Base-by-base conservation (phyloP, 2,113 vertebrate genomes). In the Perca flavescens region DNA sequence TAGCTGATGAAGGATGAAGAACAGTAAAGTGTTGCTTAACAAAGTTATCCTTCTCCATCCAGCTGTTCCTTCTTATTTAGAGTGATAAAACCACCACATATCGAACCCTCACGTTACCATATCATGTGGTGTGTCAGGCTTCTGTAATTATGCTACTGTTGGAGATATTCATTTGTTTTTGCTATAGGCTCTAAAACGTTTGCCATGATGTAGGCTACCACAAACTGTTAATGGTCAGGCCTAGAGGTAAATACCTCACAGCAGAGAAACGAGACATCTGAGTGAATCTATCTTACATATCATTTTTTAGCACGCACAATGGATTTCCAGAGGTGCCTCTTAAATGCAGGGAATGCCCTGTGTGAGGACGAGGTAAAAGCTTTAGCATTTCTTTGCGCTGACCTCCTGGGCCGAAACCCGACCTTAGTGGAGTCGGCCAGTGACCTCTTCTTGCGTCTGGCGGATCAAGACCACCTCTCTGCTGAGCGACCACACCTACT, bases 361-460 rank as follows among this genome's bases (percentile, higher is more conserved):
- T 0, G 2, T 1, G 8, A 0, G 2, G 77, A 84, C 0, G 93
- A 95, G 0, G 65, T 92, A 2, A 82, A 85, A 77, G 90, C 93
- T 2, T 56, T 94, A 19, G 79, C 47, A 0, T 95, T 95, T 70
- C 93, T 96, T 36, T 95, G 95, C 79, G 74, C 66, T 6, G 95
- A 95, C 13, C 57, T 93, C 5, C 61, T 95, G 52, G n/a, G 2
- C 2, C 71, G 22, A 40, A 92, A 86, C 58, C 57, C 79, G 12
- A 66, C 58, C 54, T 53, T 57, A 0, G 77, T 94, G 75, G 31
- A 78, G 11, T 47, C 57, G 0, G 86, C 88, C 52, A 72, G 2
- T 1, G 58, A 91, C 0, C 91, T 96, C 31, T 95, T 95, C 86
- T 34, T 8, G 12, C 50, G 71, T 7, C 91, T 95, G 74, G 40